phyloP scores from a whole-genome alignment of 2,113 vertebrate genomes.

The Anhinga anhinga region DNA sequence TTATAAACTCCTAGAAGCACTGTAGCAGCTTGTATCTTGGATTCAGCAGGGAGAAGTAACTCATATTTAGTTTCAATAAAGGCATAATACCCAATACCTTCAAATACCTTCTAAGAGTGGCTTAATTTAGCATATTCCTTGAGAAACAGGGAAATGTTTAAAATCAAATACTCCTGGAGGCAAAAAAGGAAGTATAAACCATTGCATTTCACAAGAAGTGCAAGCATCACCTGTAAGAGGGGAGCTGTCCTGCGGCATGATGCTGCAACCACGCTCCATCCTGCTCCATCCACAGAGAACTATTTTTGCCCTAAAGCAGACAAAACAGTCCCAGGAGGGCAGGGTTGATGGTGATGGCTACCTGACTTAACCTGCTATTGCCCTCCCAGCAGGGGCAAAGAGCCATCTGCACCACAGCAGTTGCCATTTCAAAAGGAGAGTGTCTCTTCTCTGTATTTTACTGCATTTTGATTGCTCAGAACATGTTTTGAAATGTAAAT shows the following conservation, averaged over 20 bases:
- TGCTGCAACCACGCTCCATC: fast-evolving
- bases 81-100: not conserved
- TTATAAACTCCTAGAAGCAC: conserved; percentile 28
- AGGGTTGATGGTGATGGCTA: not conserved
- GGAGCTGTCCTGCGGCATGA: fast-evolving
- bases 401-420: fast-evolving
- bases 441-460: not conserved
- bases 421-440: fast-evolving
- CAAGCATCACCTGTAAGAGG: not conserved
- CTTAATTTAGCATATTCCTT: not conserved
- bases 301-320: not conserved
- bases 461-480: not conserved
- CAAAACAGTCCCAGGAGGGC: not conserved
- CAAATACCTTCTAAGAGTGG: not conserved
- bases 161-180: not conserved
- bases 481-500: not conserved
- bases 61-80: conserved; percentile 31
- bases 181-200: not conserved
- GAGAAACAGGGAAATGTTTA: not conserved
- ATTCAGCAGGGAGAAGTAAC: conserved; percentile 30
- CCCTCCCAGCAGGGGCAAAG: not conserved
- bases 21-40: not conserved
- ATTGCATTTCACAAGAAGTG: not conserved
- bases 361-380: not conserved
- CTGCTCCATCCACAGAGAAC: fast-evolving